Evolutionary conservation across 1,140 invertebrate genomes (phyloP).

Genomic region (Zophobas morio): DNA sequence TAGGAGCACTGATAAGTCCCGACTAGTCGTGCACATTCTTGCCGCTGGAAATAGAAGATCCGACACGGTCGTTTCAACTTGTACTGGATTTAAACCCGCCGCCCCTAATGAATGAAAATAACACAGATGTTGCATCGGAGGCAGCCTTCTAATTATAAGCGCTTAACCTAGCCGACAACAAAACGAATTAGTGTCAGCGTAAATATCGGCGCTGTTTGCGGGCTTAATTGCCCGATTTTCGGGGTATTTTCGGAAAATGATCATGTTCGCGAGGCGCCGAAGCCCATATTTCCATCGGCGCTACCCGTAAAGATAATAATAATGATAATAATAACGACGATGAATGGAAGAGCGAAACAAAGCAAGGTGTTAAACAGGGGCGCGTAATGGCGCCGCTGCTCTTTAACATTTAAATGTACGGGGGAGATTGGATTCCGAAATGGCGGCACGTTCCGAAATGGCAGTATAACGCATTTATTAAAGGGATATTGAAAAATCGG

Average conservation of each 20-base stretch:
- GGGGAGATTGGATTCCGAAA: too few species aligned
- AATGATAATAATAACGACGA: too few species aligned
- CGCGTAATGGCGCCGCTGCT: too few species aligned
- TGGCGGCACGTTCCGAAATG: too few species aligned
- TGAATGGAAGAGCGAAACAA: too few species aligned
- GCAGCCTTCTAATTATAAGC: conserved; percentile 24
- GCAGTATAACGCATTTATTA: too few species aligned
- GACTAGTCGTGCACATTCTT: conserved; percentile 35
- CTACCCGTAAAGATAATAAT: too few species aligned
- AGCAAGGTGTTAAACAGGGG: too few species aligned
- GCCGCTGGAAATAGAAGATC: conserved; percentile 38
- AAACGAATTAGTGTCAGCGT: conserved; percentile 21
- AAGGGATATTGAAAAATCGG: too few species aligned
- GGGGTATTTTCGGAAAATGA: background rate
- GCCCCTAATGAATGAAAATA: conserved; percentile 39
- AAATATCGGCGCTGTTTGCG: background rate
- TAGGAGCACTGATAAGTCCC: conserved; percentile 38
- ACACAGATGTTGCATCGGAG: conserved; percentile 37
- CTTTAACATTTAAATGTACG: too few species aligned
- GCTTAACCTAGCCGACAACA: conserved; percentile 24
- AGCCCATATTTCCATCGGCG: too few species aligned
- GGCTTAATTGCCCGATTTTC: background rate
- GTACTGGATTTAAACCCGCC: conserved; percentile 39
- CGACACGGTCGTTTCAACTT: conserved; percentile 37
- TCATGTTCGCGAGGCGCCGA: background rate